A percentile compares a stretch with the other conserved stretches of the same genome.
These are phyloP conservation scores for Hippasteria phrygiana DNA, from an alignment of 53 echinoderm and acorn worm species.

Conservation along the genomic window DNA sequence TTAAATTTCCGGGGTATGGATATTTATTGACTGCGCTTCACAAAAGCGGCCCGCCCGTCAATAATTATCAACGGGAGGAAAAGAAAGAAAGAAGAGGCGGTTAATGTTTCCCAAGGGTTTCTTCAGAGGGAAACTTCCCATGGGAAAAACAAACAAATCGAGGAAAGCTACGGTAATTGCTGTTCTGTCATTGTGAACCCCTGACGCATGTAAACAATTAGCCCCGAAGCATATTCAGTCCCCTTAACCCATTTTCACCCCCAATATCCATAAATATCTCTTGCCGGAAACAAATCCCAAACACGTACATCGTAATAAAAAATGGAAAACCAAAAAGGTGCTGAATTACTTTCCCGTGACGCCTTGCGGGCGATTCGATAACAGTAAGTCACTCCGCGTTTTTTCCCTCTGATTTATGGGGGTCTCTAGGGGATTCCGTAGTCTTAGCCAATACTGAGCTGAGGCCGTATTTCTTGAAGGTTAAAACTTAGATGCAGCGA, in stretches of 20 bases:
- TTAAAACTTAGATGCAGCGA: neutral
- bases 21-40: neutral
- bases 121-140: neutral
- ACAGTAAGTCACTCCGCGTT: neutral
- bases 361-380: neutral
- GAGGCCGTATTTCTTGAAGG: neutral
- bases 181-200: neutral
- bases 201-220: neutral
- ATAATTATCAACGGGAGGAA: neutral
- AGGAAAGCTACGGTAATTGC: conserved; percentile 14
- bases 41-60: neutral
- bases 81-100: neutral
- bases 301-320: neutral
- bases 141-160: neutral
- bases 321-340: neutral
- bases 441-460: neutral
- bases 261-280: too few species aligned
- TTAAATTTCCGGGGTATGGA: neutral
- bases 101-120: neutral
- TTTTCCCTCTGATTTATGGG: neutral
- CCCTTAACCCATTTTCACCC: neutral
- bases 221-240: neutral
- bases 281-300: too few species aligned
- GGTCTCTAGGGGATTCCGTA: neutral
- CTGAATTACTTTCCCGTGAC: neutral